phyloP scores from a whole-genome alignment of 2,797 vertebrate species.

The Intellagama lesueurii region DNA sequence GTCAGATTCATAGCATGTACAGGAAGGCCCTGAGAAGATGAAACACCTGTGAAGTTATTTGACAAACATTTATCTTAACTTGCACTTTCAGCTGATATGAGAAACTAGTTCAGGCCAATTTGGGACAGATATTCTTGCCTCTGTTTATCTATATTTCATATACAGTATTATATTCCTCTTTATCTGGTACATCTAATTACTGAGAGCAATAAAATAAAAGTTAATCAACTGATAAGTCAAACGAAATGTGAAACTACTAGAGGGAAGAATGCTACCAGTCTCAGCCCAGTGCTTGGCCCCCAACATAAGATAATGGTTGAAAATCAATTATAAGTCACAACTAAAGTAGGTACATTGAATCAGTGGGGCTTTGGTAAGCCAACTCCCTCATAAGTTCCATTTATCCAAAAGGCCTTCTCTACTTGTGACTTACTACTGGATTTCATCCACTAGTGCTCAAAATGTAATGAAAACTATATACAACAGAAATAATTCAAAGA shows the following conservation, averaged over 20 bases:
- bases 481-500: not conserved
- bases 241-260: not conserved
- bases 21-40: not conserved
- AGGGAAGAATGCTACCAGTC: not conserved
- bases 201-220: not conserved
- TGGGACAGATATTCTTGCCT: not conserved
- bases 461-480: not conserved
- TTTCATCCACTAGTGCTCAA: not conserved
- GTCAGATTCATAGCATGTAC: not conserved
- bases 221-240: not conserved
- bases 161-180: not conserved
- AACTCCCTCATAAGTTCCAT: too few species aligned
- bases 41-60: not conserved
- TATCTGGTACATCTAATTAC: not conserved
- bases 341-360: too few species aligned
- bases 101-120: not conserved
- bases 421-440: too few species aligned
- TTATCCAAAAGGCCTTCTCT: too few species aligned
- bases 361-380: too few species aligned
- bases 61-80: not conserved
- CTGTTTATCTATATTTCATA: not conserved
- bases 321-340: too few species aligned
- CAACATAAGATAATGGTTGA: too few species aligned
- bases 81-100: not conserved
- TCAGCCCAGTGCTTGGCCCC: not conserved